Percentiles rank a stretch among this genome's conserved stretches.
These are phyloP conservation scores for Argyra leucocephala DNA, from an alignment of 2,888 invertebrate species.

Conservation along the genomic window DNA sequence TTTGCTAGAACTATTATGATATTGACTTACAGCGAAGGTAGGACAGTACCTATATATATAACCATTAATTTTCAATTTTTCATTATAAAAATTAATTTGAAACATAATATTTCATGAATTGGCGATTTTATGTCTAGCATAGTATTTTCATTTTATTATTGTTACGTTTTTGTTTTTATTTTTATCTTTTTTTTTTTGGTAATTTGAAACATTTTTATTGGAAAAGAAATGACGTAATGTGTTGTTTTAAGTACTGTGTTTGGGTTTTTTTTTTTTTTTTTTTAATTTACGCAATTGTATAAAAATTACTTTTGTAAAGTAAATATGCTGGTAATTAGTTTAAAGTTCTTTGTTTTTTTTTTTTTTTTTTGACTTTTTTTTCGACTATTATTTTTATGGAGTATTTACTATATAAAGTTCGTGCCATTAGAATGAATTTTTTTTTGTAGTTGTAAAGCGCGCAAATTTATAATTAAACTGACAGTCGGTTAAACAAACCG, in stretches of 20 bases:
- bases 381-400: not conserved
- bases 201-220: not conserved
- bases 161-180: not conserved
- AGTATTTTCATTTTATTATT: not conserved
- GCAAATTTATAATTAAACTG: slow-evolving; percentile 4
- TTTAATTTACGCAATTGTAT: not conserved
- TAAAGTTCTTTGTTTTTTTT: not conserved
- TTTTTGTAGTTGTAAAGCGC: not conserved
- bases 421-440: not conserved
- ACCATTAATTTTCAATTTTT: too few relatives aligned
- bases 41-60: too few relatives aligned
- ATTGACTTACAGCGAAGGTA: too few relatives aligned
- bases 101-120: not conserved
- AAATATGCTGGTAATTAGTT: not conserved
- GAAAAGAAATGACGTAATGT: not conserved
- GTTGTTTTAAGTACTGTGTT: not conserved
- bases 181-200: not conserved
- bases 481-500: slow-evolving; percentile 4
- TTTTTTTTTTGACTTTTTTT: not conserved
- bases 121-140: not conserved
- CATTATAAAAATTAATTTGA: too few relatives aligned
- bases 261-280: not conserved
- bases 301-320: not conserved
- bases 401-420: not conserved
- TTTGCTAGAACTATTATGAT: too few relatives aligned